Evolutionary conservation across 1,140 invertebrate species (phyloP).

Genomic region (Proctacanthus coquilletti): DNA sequence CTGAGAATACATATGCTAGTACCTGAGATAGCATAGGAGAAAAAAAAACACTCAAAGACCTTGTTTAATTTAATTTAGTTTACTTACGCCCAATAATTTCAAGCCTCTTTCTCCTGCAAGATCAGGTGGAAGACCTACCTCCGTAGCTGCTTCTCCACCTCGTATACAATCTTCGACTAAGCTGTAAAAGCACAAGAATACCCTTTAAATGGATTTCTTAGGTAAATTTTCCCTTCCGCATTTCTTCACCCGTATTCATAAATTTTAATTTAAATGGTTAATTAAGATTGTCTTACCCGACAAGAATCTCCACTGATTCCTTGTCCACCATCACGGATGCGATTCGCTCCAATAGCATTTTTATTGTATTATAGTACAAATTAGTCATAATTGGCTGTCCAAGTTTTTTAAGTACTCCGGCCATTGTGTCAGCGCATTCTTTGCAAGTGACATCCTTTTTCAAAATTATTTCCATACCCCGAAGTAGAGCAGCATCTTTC

Average conservation of each 20-base stretch:
- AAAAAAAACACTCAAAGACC: constrained; percentile 5
- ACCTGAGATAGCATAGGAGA: constrained; percentile 10
- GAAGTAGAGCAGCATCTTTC: constrained; percentile 58
- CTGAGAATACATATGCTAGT: constrained; percentile 81
- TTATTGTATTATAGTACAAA: constrained; percentile 88
- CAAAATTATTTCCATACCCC: constrained; percentile 73
- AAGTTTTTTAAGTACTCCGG: constrained; percentile 75
- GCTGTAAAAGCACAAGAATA: constrained; percentile 8
- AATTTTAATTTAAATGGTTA: not conserved
- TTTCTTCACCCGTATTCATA: too few species aligned
- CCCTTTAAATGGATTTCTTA: not conserved
- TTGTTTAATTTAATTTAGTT: not conserved
- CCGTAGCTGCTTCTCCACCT: constrained; percentile 33
- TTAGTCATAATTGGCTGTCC: constrained; percentile 89
- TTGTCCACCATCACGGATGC: constrained; percentile 92
- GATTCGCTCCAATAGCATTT: constrained; percentile 83
- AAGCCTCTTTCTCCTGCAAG: constrained; percentile 70
- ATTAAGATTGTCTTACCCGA: constrained; percentile 39
- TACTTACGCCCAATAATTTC: constrained; percentile 53
- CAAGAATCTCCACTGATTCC: constrained; percentile 58
- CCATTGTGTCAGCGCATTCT: constrained; percentile 68
- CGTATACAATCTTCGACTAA: constrained; percentile 27
- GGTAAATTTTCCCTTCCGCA: not conserved
- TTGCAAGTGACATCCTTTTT: constrained; percentile 78
- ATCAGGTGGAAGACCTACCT: constrained; percentile 58